A percentile compares a stretch with the other conserved stretches of the same genome.
These are phyloP conservation scores for Cavia aperea DNA, from an alignment of 2,113 vertebrate genomes.

Conservation along the genomic window DNA sequence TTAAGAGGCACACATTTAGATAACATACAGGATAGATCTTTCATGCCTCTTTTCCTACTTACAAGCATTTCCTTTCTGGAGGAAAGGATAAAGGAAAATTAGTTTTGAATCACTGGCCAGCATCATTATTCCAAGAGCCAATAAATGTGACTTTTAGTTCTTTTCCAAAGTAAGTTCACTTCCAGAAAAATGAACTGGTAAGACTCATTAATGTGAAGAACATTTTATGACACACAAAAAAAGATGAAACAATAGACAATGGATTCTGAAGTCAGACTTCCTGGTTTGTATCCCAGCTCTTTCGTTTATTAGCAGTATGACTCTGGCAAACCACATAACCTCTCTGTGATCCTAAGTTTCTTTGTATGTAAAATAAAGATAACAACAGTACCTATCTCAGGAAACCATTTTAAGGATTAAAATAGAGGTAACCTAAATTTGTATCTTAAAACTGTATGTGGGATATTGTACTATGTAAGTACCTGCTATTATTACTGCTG, in stretches of 20 bases:
- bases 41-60: background rate
- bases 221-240: background rate
- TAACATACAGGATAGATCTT: background rate
- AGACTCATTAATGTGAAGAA: background rate
- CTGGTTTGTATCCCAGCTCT: background rate
- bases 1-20: background rate
- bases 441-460: background rate
- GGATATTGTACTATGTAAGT: background rate
- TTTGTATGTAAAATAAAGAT: background rate
- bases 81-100: background rate
- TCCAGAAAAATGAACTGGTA: background rate
- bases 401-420: constrained; percentile 6
- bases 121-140: background rate
- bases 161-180: constrained; percentile 25
- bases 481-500: background rate
- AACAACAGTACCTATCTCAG: background rate
- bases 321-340: background rate
- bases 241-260: background rate
- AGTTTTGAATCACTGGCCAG: background rate
- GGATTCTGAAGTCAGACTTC: background rate
- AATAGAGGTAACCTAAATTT: background rate
- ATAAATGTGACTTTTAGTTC: constrained; percentile 9
- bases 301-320: background rate
- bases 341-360: background rate
- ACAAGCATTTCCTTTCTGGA: background rate